Conservation (phyloP, 2,113 vertebrate genomes). For the Cebus imitator region DNA sequence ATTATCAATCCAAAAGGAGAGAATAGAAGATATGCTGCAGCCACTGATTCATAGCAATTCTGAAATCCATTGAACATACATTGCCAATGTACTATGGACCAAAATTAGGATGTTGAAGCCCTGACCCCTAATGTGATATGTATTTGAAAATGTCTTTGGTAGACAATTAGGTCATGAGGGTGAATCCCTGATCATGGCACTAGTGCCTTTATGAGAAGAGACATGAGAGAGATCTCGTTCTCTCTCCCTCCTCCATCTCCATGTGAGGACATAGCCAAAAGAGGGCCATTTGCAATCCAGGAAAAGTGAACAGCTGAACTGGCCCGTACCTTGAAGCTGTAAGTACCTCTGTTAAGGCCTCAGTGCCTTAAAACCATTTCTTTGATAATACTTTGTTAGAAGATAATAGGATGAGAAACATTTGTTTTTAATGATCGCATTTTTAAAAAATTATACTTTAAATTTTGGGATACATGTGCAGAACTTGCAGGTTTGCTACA, state of each 20-base stretch:
- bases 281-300: background rate
- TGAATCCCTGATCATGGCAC: background rate
- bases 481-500: no score
- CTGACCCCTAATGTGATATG: background rate
- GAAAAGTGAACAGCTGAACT: background rate
- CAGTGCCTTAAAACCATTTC: background rate
- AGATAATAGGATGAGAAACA: background rate
- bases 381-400: background rate
- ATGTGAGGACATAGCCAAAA: background rate
- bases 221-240: background rate
- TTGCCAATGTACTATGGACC: background rate
- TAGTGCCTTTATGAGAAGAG: background rate
- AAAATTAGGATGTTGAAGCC: background rate
- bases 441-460: no score
- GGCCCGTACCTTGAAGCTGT: background rate
- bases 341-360: no score
- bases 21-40: no score
- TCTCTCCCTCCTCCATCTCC: background rate
- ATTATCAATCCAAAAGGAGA: background rate
- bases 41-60: background rate
- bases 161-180: background rate
- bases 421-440: no score
- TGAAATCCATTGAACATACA: background rate
- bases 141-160: background rate
- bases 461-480: no score